Evolutionary conservation across 2,888 invertebrate genomes (phyloP).

Genomic region (Philhelius pedissequus): DNA sequence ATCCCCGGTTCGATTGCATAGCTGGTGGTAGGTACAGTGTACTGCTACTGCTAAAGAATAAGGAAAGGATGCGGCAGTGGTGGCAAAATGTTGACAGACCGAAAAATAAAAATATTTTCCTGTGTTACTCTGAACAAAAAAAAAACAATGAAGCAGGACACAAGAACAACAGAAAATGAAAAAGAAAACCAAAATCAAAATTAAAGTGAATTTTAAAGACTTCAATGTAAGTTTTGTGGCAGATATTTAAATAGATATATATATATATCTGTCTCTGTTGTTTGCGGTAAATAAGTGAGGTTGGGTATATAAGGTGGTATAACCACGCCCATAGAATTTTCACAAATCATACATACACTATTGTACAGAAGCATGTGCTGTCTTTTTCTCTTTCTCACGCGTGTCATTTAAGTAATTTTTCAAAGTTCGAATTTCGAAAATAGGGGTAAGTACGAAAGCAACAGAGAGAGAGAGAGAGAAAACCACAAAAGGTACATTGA

Average conservation of each 20-base stretch:
- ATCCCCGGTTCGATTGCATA: not conserved
- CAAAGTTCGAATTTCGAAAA: conserved; percentile 32
- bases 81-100: conserved; percentile 67
- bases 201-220: conserved; percentile 68
- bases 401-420: conserved; percentile 21
- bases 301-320: conserved; percentile 38
- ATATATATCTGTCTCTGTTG: conserved; percentile 25
- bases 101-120: conserved; percentile 69
- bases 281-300: not conserved
- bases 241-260: conserved; percentile 10
- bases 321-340: conserved; percentile 46
- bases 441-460: conserved; percentile 30
- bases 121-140: conserved; percentile 64
- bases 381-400: conserved; percentile 1
- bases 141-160: conserved; percentile 55
- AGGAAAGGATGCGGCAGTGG: not conserved
- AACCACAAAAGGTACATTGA: conserved; percentile 39
- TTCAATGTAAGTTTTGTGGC: conserved; percentile 21
- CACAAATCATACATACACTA: conserved; percentile 25
- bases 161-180: conserved; percentile 55
- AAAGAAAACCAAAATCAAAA: conserved; percentile 63
- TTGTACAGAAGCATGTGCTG: not conserved
- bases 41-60: not conserved
- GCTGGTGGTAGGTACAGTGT: too few species aligned
- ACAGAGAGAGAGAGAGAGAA: conserved; percentile 3